Percentiles rank a stretch among this genome's conserved stretches.
Conservation (phyloP, 1,140 invertebrate genomes). For the Zaprionus inermis region DNA sequence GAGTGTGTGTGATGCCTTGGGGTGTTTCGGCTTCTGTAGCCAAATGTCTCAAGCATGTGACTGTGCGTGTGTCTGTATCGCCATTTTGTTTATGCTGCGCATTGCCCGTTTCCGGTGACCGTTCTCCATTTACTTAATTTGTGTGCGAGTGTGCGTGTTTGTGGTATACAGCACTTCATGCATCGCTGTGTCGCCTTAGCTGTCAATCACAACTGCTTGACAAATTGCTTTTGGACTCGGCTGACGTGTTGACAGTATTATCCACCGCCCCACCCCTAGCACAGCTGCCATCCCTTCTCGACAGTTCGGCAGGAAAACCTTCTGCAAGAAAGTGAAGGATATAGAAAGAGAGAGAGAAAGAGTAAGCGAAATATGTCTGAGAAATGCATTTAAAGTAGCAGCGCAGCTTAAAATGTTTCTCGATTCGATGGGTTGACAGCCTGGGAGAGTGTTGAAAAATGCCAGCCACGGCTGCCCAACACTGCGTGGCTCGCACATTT, state of each 20-base stretch:
- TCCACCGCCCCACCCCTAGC: not conserved
- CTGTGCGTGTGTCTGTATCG: slow-evolving; percentile 23
- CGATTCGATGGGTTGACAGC: slow-evolving; percentile 21
- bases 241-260: slow-evolving; percentile 67
- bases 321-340: slow-evolving; percentile 1
- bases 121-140: not conserved
- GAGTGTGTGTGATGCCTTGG: slow-evolving; percentile 20
- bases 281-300: not conserved
- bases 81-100: slow-evolving; percentile 69
- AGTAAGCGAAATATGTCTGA: not conserved
- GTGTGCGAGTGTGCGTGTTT: slow-evolving; percentile 8
- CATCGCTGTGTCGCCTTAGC: slow-evolving; percentile 60
- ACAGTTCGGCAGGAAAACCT: not conserved
- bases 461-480: slow-evolving; percentile 6
- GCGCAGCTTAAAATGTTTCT: slow-evolving; percentile 20
- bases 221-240: slow-evolving; percentile 79
- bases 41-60: slow-evolving; percentile 21
- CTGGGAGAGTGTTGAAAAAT: slow-evolving; percentile 14
- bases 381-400: slow-evolving; percentile 40
- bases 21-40: slow-evolving; percentile 39
- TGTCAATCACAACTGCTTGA: slow-evolving; percentile 81
- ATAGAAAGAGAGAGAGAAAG: not conserved
- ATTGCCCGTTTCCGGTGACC: slow-evolving; percentile 45
- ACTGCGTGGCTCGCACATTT: slow-evolving; percentile 47
- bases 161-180: slow-evolving; percentile 35